Base-by-base conservation (phyloP, 2,797 vertebrate genomes). In the Fundulus diaphanus region DNA sequence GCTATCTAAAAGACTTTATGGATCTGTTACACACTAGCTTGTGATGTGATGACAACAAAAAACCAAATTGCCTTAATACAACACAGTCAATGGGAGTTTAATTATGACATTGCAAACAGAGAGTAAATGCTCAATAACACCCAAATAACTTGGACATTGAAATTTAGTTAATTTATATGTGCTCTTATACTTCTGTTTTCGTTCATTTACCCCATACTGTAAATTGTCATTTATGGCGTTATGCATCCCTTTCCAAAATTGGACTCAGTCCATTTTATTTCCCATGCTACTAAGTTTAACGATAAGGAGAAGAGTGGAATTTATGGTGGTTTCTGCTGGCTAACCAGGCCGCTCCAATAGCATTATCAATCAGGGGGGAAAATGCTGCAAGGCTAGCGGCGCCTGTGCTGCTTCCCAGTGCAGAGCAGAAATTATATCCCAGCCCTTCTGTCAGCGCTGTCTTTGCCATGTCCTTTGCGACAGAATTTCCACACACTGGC, bases 251-350 rank as follows among this genome's bases (percentile, higher is more conserved):
- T 78, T 84, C 88, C 88, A 90, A 88, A 91, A 88, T 86, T 80
- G 82, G 86, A 91, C 83, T 84, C 74, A 82, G 89, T 88, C 93
- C 87, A 92, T 93, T 93, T 91, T 92, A 93, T 93, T 92, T 91
- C 87, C 78, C 3, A 68, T 83, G 81, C 86, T 83, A 82, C 91
- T 92, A 87, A 92, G 89, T 90, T 89, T 89, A 90, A 93, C 88
- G 82, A 90, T 90, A 88, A 92, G 89, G 76, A 68, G 82, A 11
- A 75, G 79, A 31, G 72, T 9, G 79, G 82, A 90, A 91, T 93
- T 93, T 91, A 93, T 87, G 87, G 82, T 56, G 76, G 85, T 85
- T 88, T 90, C 88, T 77, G 77, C 70, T 73, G 89, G 82, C 86
- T 88, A 86, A 85, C 84, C 86, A 81, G 88, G 78, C 79, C 44